Evolutionary conservation across 2,113 vertebrate species (phyloP).

Genomic region (Vidua macroura): DNA sequence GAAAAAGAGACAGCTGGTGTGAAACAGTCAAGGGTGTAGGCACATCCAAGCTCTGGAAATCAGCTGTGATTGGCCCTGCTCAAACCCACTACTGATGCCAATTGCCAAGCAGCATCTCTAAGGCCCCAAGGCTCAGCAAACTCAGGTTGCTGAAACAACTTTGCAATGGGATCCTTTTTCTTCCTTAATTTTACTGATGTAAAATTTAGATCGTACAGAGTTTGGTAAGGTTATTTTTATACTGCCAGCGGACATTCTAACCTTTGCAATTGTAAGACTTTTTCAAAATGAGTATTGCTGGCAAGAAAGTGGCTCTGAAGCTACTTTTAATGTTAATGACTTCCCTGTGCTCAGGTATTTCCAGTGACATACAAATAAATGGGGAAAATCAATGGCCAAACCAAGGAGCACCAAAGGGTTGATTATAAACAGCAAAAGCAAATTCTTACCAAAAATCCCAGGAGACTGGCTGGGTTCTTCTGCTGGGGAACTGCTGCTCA

Average conservation of each 20-base stretch:
- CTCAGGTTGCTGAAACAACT: background rate
- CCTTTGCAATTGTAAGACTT: background rate
- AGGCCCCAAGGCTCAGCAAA: background rate
- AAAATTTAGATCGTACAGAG: background rate
- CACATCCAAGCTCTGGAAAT: background rate
- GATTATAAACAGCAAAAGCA: background rate
- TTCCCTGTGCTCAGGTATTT: background rate
- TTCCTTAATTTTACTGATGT: background rate
- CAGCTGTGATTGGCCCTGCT: background rate
- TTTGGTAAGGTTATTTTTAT: background rate
- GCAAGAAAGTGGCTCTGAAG: background rate
- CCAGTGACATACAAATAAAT: background rate
- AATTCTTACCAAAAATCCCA: conserved; percentile 10
- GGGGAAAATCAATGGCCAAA: background rate
- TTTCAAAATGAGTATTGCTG: background rate
- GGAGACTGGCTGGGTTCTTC: background rate
- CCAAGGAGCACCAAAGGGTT: background rate
- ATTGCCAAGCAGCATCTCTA: background rate
- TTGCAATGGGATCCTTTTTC: background rate
- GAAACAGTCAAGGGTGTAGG: background rate
- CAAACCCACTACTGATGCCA: background rate
- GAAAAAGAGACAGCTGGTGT: background rate
- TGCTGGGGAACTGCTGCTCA: background rate
- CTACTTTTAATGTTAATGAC: background rate
- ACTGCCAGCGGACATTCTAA: background rate